Percentiles rank a stretch among this genome's conserved stretches.
Evolutionary conservation across 2,113 vertebrate genomes (phyloP).

Genomic region (Anser cygnoides): DNA sequence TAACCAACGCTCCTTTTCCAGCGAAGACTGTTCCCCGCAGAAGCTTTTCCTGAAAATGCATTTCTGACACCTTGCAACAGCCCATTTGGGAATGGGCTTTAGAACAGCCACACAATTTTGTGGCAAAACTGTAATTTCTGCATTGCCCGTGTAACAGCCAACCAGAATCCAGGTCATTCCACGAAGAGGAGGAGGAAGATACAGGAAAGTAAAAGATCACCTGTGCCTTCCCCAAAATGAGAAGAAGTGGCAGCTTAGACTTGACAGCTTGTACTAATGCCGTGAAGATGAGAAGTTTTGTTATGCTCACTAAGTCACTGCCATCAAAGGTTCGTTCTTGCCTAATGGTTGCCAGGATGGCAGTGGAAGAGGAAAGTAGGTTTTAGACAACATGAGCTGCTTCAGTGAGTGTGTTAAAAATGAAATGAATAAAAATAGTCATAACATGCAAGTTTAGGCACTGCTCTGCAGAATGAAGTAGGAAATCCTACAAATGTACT

Average conservation of each 20-base stretch:
- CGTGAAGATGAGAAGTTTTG: background rate
- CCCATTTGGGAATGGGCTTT: background rate
- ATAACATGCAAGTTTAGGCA: background rate
- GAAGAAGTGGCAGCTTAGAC: fast-evolving
- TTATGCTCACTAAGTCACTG: background rate
- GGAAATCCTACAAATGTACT: background rate
- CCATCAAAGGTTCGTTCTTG: fast-evolving
- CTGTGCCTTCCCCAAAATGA: fast-evolving
- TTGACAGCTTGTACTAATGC: fast-evolving
- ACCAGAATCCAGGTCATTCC: fast-evolving
- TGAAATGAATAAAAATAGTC: fast-evolving
- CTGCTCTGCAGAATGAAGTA: background rate
- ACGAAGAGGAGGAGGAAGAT: background rate
- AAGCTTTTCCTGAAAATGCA: background rate
- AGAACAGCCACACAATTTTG: background rate
- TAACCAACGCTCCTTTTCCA: background rate
- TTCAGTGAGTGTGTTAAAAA: fast-evolving
- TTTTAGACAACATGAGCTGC: background rate
- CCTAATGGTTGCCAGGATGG: background rate
- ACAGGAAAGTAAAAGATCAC: background rate
- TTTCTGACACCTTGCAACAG: background rate
- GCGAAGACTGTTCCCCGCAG: background rate
- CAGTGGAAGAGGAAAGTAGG: background rate
- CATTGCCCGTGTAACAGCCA: background rate
- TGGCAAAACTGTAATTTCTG: background rate